Evolutionary conservation across 2,888 invertebrate species (phyloP).

Genomic region (Drosophila melanosoma): DNA sequence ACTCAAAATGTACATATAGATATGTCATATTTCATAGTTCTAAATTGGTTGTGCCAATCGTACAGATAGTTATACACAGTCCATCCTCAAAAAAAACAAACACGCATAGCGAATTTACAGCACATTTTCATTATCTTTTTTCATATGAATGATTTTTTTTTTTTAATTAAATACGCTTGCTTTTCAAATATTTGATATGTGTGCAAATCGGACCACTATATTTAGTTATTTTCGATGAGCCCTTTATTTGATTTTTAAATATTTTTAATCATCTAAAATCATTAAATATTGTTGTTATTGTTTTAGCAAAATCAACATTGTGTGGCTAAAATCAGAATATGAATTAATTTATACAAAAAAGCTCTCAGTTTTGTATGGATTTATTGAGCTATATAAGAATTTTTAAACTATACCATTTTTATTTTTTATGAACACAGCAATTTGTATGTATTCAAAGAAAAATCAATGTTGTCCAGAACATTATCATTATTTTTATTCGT

Average conservation of each 20-base stretch:
- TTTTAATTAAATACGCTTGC: constrained; percentile 13
- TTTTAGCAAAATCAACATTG: background rate
- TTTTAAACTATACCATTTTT: background rate
- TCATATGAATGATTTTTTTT: background rate
- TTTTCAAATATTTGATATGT: background rate
- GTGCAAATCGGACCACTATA: background rate
- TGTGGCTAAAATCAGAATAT: background rate
- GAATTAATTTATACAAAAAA: background rate
- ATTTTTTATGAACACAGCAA: background rate
- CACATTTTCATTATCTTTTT: constrained; percentile 46
- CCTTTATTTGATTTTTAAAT: background rate
- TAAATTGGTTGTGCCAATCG: constrained; percentile 56
- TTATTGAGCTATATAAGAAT: background rate
- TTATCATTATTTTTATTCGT: background rate
- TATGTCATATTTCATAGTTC: constrained; percentile 16
- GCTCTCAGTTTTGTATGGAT: background rate
- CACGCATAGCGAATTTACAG: constrained; percentile 79
- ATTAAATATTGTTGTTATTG: background rate
- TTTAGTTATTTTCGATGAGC: background rate
- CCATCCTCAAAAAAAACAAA: constrained; percentile 71
- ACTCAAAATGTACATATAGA: constrained; percentile 9
- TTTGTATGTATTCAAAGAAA: background rate
- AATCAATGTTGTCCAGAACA: background rate
- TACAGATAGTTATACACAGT: constrained; percentile 44
- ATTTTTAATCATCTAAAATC: background rate